A percentile compares a stretch with the other conserved stretches of the same genome.
Evolutionary conservation across 2,888 invertebrate genomes (phyloP).

Genomic region (Theretra japonica): DNA sequence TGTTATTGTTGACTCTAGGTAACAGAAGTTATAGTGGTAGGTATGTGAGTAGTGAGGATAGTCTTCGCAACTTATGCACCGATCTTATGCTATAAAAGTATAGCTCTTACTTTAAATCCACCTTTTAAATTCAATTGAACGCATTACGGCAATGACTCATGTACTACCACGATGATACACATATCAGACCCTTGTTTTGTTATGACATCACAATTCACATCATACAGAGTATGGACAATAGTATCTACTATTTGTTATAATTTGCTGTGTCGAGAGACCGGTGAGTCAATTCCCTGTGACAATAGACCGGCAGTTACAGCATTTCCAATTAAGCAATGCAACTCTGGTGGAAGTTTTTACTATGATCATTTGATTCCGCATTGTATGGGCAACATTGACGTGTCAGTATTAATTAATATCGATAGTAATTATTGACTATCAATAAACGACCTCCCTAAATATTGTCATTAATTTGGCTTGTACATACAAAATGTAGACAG

Average conservation of each 20-base stretch:
- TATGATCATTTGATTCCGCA: background rate
- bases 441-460: no score
- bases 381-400: background rate
- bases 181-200: background rate
- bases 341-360: background rate
- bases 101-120: no score
- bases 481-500: no score
- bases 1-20: no score
- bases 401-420: background rate
- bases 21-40: no score
- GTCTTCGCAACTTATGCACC: no score
- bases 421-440: no score
- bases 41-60: no score
- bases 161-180: background rate
- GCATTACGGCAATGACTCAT: background rate
- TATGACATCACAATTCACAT: slow-evolving; percentile 26
- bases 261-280: background rate
- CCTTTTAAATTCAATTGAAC: background rate
- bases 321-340: background rate
- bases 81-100: background rate
- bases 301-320: background rate
- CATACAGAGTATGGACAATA: background rate
- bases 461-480: no score
- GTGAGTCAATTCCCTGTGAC: slow-evolving; percentile 11
- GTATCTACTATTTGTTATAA: background rate